Conservation (phyloP, 2,888 invertebrate genomes). For the Drosophila macrospina region DNA sequence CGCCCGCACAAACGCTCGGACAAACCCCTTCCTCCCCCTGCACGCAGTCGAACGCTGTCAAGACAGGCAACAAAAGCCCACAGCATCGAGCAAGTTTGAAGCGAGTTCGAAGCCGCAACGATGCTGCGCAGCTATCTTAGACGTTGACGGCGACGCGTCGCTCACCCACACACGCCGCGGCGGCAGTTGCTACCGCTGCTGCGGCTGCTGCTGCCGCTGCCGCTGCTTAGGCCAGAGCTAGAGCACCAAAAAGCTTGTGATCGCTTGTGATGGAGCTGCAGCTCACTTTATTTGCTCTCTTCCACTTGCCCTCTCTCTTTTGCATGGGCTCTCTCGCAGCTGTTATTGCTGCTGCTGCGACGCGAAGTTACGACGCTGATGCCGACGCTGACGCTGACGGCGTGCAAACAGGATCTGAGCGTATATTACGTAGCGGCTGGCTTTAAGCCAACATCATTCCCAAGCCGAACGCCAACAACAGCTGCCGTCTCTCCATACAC, state of each 20-base stretch:
- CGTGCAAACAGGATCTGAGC: conserved; percentile 83
- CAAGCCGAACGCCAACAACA: conserved; percentile 73
- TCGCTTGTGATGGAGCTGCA: conserved; percentile 12
- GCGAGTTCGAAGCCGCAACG: conserved; percentile 53
- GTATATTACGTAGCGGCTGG: conserved; percentile 82
- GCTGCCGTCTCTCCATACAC: conserved; percentile 44
- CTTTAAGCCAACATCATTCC: conserved; percentile 84
- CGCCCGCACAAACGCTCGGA: conserved; percentile 3
- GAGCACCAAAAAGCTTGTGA: conserved; percentile 43
- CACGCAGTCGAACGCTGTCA: too few relatives aligned
- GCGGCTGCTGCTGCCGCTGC: conserved; percentile 11
- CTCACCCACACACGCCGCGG: conserved; percentile 40
- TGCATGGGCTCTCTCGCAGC: conserved; percentile 24
- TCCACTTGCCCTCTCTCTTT: conserved; percentile 6
- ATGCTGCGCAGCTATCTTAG: conserved; percentile 48
- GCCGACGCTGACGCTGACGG: conserved; percentile 56
- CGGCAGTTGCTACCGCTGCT: conserved; percentile 5
- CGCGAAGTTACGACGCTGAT: conserved; percentile 4
- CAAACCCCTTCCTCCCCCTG: background rate
- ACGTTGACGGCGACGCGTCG: conserved; percentile 18
- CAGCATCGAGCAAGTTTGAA: conserved; percentile 63
- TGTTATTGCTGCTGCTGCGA: conserved; percentile 8
- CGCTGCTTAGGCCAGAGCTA: conserved; percentile 13
- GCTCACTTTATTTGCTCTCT: conserved; percentile 1
- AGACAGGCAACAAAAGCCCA: conserved; percentile 10